phyloP scores from a whole-genome alignment of 1,140 invertebrate genomes.

The Aphelenchoides besseyi region DNA sequence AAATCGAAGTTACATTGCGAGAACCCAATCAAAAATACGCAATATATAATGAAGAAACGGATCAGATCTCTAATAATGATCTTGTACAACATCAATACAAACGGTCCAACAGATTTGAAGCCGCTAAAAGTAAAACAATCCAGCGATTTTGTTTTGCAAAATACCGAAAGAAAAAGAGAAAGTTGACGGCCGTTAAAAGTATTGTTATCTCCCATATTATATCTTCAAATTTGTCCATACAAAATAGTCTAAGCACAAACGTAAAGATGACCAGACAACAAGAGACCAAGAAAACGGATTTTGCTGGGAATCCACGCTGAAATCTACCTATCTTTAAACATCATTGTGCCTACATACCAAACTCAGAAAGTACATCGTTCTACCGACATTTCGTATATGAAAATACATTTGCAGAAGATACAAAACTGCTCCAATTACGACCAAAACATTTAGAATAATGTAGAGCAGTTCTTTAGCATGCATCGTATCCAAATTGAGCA shows the following conservation, averaged over 20 bases:
- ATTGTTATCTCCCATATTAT: slow-evolving; percentile 85
- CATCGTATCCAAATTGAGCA: slow-evolving; percentile 13
- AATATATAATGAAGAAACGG: slow-evolving; percentile 89
- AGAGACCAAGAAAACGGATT: slow-evolving; percentile 88
- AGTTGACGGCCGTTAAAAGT: slow-evolving; percentile 91
- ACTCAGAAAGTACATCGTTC: slow-evolving; percentile 52
- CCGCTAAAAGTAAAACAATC: slow-evolving; percentile 27
- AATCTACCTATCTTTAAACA: slow-evolving; percentile 25
- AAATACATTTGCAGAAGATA: slow-evolving; percentile 51
- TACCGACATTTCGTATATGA: slow-evolving; percentile 55
- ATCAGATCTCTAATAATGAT: slow-evolving; percentile 94
- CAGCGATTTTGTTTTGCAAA: background rate
- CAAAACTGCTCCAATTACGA: slow-evolving; percentile 37
- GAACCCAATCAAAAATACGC: slow-evolving; percentile 94
- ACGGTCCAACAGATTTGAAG: slow-evolving; percentile 77
- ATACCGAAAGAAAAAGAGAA: slow-evolving; percentile 91
- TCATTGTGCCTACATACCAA: slow-evolving; percentile 68
- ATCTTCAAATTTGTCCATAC: slow-evolving; percentile 80
- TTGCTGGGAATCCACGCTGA: slow-evolving; percentile 80
- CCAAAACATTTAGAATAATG: slow-evolving; percentile 42
- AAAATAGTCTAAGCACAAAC: slow-evolving; percentile 76
- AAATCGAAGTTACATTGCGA: slow-evolving; percentile 75
- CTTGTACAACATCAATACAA: slow-evolving; percentile 97
- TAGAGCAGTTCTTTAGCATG: slow-evolving; percentile 28
- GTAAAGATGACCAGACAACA: slow-evolving; percentile 80